A percentile compares a stretch with the other conserved stretches of the same genome.
Conservation (phyloP, 2,113 vertebrate genomes). For the Malurus elegans region DNA sequence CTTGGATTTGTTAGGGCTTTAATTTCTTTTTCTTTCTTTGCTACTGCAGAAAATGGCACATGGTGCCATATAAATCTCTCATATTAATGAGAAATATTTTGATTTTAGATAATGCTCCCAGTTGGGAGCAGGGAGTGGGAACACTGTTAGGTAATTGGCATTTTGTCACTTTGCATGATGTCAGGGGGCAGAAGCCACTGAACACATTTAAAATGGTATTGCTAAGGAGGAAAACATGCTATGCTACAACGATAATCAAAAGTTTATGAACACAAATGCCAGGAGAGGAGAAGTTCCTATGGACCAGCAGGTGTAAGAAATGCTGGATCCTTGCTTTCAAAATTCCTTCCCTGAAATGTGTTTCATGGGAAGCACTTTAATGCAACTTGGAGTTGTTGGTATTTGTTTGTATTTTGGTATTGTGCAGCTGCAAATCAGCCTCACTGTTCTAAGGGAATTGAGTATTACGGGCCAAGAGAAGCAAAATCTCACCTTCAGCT, state of each 20-base stretch:
- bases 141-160: not conserved
- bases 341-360: not conserved
- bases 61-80: too few species aligned
- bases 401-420: not conserved
- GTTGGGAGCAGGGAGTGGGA: not conserved
- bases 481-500: not conserved
- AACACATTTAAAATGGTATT: not conserved
- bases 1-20: not conserved
- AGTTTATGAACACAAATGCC: not conserved
- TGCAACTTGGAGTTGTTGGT: not conserved
- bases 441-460: not conserved
- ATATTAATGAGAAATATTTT: not conserved
- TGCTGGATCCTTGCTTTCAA: not conserved
- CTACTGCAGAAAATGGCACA: not conserved
- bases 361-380: not conserved
- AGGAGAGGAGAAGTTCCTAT: not conserved
- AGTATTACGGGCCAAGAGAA: not conserved
- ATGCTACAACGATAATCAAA: rapidly evolving
- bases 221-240: not conserved
- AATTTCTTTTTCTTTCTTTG: not conserved
- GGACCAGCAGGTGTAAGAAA: not conserved
- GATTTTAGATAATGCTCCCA: not conserved
- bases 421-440: not conserved
- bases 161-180: not conserved
- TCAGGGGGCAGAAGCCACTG: not conserved